Base-by-base conservation (phyloP, 2,113 vertebrate species). In the Oreotrochilus melanogaster region DNA sequence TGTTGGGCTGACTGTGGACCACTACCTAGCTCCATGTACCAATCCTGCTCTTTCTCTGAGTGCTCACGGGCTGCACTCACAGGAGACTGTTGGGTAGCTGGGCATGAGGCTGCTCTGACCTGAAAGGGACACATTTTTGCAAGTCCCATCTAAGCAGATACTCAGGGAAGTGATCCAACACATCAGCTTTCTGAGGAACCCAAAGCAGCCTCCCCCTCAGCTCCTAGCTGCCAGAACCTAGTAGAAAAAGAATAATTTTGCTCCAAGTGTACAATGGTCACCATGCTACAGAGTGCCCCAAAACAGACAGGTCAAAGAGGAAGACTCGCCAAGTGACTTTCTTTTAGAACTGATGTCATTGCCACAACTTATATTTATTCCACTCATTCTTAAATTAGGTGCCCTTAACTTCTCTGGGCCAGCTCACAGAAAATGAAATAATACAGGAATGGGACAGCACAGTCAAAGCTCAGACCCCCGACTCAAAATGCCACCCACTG, bases 1-100 rank as follows among this genome's bases (percentile, higher is more conserved):
- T 1, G 1, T 1, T 0, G 0, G 43, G 30, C 35, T 57, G 14
- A 39, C 33, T 60, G 31, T 0, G 0, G 37, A 11, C n/a, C 61
- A 53, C 7, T 3, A 51, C 13, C 30, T 4, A 7, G 33, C 18
- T 33, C 42, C 15, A 2, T 21, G 39, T 25, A 11, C 30, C 1
- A 1, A 19, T 62, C 47, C 60, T 87, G 51, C 25, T 47, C 53
- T 45, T 76, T 43, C 75, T 60, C 65, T 1, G 3, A 8, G 31
- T 4, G 19, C 43, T 70, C 43, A 43, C 11, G 1, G 19, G 50
- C 39, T 61, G 31, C 31, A 72, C 56, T 27, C 18, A 3, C 10
- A 45, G 54, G 22, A 65, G 12, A 27, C 18, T 48, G 14, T 47
- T 33, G 30, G 12, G 9, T n/a, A 14, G 33, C 35, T 16, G 42